phyloP scores from a whole-genome alignment of 2,888 invertebrate species.

The Alloscopus bannaensis region DNA sequence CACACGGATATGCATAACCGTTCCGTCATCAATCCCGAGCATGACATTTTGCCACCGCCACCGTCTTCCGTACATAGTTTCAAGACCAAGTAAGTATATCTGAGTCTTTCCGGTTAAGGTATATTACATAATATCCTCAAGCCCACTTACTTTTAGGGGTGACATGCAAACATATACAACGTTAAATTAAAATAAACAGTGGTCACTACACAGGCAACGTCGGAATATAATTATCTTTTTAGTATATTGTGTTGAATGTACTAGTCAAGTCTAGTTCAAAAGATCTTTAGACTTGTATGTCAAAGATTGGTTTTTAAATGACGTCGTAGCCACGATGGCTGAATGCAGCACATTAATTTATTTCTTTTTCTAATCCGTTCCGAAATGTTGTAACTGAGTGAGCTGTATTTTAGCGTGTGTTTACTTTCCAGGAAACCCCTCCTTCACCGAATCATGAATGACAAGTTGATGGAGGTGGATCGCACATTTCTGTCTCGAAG shows the following conservation, averaged over 20 bases:
- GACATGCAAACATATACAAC: no score
- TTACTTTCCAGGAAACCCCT: slow-evolving; percentile 69
- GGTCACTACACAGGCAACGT: no score
- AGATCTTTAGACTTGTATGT: no score
- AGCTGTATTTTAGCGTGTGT: slow-evolving; percentile 39
- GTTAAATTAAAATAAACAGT: no score
- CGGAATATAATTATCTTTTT: no score
- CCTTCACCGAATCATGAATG: slow-evolving; percentile 73
- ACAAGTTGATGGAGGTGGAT: slow-evolving; percentile 72
- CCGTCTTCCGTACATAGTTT: slow-evolving; percentile 56
- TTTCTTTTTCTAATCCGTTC: slow-evolving; percentile 32
- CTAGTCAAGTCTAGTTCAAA: no score
- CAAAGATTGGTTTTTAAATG: no score
- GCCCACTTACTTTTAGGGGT: no score
- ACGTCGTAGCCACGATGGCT: no score
- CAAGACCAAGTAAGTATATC: slow-evolving; percentile 68
- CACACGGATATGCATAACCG: slow-evolving; percentile 72
- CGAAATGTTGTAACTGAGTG: slow-evolving; percentile 46
- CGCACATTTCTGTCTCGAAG: slow-evolving; percentile 71
- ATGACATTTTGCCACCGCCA: slow-evolving; percentile 67
- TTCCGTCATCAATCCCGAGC: slow-evolving; percentile 68
- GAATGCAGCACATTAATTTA: slow-evolving; percentile 8
- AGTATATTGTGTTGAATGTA: no score
- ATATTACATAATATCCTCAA: no score
- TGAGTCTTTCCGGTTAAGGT: no score